Conservation (phyloP, 92 coral and sea anemone species). For the Epizoanthus scotinus region DNA sequence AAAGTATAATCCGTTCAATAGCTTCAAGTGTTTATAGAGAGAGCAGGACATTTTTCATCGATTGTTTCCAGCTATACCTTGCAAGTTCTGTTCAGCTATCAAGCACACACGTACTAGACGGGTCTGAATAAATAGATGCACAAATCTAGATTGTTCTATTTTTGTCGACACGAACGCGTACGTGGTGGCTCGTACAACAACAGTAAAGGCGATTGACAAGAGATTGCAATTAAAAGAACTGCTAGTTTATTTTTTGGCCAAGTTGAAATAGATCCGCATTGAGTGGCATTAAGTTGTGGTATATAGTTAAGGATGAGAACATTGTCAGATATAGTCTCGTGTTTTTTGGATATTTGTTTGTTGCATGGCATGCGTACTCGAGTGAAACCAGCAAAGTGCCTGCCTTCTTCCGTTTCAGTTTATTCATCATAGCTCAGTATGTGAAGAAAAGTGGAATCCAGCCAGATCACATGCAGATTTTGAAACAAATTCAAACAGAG, state of each 20-base stretch:
- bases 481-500: not conserved
- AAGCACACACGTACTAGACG: conserved; percentile 32
- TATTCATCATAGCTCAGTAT: not conserved
- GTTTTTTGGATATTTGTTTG: not conserved
- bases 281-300: not conserved
- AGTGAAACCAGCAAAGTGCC: conserved; percentile 22
- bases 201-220: not conserved
- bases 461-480: not conserved
- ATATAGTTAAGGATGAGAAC: not conserved
- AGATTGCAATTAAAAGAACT: not conserved
- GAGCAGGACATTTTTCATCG: not conserved
- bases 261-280: not conserved
- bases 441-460: not conserved
- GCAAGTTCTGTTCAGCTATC: not conserved
- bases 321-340: not conserved
- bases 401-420: conserved; percentile 18
- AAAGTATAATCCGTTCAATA: not conserved
- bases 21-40: not conserved
- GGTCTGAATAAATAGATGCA: conserved; percentile 28
- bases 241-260: not conserved
- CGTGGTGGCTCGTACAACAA: conserved; percentile 1
- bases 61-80: not conserved
- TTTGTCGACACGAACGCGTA: conserved; percentile 24
- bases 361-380: conserved; percentile 13
- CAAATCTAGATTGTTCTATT: conserved; percentile 35